Base-by-base conservation (phyloP, 2,797 vertebrate species). In the Arremon aurantiirostris region DNA sequence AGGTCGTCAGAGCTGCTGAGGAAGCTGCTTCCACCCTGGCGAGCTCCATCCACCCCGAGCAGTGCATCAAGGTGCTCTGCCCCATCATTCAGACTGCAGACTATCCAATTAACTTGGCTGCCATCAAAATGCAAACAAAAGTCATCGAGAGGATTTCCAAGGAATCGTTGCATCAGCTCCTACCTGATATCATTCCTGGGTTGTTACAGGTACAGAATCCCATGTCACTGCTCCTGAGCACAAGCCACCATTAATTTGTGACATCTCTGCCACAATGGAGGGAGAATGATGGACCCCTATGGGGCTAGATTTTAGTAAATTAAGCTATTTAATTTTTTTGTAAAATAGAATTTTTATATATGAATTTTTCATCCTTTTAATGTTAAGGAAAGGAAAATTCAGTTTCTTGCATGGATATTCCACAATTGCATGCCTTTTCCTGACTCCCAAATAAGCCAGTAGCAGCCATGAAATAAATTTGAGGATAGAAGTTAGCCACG, bases 71-170 rank as follows among this genome's bases (percentile, higher is more conserved):
- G 97, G 99, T 99, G 73, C 98, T 99, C 63, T 99, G 99, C 84
- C 99, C 99, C 79, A 99, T 99, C 89, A 99, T 99, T 91, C 99
- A 99, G 98, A 99, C 99, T 1, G 99, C 99, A 9, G 99, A 99
- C 97, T 99, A 99, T 96, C 99, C 99, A 96, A 99, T 99, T 97
- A 99, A 99, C 93, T 98, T 99, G 71, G 99, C 99, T 6, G 99
- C 99, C 96, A 99, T 99, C 97, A 99, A 99, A 98, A 99, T 99
- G 99, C 99, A 99, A 96, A 99, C 99, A 1, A 99, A 99, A 96
- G 99, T 99, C 81, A 99, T 99, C 0, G 99, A 99, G 97, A 98
- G 99, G 97, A 99, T 99, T 66, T 96, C 98, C 94, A 99, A 99
- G 98, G 99, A 99, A 77, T 98, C 99, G 0, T 96, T 99, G 81